These are phyloP conservation scores for Eledona agricola DNA, from an alignment of 2,888 invertebrate genomes.

Conservation along the genomic window DNA sequence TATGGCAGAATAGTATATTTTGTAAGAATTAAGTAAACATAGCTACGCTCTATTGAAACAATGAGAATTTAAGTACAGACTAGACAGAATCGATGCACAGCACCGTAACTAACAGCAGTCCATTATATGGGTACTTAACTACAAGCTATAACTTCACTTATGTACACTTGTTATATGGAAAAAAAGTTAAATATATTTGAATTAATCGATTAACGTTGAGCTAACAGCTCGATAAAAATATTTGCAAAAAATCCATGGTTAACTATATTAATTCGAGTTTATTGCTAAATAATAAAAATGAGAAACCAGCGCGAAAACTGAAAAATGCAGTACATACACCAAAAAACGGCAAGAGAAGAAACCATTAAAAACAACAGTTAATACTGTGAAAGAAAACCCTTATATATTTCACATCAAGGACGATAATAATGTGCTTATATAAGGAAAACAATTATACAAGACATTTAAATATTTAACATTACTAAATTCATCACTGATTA, in stretches of 20 bases:
- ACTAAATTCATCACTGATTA: conserved; percentile 29
- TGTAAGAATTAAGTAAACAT: conserved; percentile 47
- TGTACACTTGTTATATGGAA: conserved; percentile 25
- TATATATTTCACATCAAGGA: conserved; percentile 7
- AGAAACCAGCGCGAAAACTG: conserved; percentile 10
- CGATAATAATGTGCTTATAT: conserved; percentile 16
- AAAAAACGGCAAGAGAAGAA: conserved; percentile 18
- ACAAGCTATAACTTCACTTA: conserved; percentile 47
- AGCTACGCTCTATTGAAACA: conserved; percentile 52
- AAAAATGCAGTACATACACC: conserved; percentile 23
- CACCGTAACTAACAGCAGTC: conserved; percentile 57
- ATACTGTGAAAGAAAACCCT: conserved; percentile 23
- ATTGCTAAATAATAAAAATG: conserved; percentile 18
- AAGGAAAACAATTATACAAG: conserved; percentile 29
- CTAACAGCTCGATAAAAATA: conserved; percentile 16
- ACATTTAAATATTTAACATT: conserved; percentile 31
- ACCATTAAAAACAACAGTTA: conserved; percentile 13
- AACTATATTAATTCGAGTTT: conserved; percentile 16
- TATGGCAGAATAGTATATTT: conserved; percentile 40
- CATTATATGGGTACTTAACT: conserved; percentile 52
- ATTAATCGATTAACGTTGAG: conserved; percentile 24
- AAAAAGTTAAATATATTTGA: conserved; percentile 26
- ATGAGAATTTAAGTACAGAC: conserved; percentile 60
- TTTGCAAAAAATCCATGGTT: conserved; percentile 3
- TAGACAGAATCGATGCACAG: conserved; percentile 59